phyloP scores from a whole-genome alignment of 2,797 vertebrate species.

The Amniataba percoides region DNA sequence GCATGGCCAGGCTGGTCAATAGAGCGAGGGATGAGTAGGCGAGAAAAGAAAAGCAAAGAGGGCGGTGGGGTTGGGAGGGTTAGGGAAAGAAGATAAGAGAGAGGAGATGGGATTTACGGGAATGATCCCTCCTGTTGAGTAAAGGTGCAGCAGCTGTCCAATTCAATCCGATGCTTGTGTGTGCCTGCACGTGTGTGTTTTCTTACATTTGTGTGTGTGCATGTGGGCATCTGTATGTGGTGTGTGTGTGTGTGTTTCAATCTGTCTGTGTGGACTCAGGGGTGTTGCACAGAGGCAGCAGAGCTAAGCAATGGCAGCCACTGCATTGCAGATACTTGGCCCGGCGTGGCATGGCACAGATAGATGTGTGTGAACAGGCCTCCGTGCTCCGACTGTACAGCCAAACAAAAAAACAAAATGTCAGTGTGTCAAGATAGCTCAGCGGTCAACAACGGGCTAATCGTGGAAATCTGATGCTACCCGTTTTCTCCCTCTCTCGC shows the following conservation, averaged over 20 bases:
- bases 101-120: conserved; percentile 40
- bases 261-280: conserved; percentile 31
- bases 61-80: not conserved
- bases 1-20: conserved; percentile 60
- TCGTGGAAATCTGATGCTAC: conserved; percentile 52
- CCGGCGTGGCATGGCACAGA: conserved; percentile 51
- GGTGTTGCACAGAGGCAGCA: conserved; percentile 52
- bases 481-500: not conserved
- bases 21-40: conserved; percentile 34
- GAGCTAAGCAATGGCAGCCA: conserved; percentile 58
- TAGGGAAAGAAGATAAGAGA: conserved; percentile 29
- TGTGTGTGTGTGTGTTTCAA: conserved; percentile 14
- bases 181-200: not conserved
- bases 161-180: not conserved
- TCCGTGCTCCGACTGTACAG: conserved; percentile 23
- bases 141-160: conserved; percentile 32
- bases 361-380: conserved; percentile 53
- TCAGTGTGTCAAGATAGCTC: conserved; percentile 55
- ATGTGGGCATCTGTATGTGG: conserved; percentile 5
- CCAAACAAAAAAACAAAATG: conserved; percentile 60
- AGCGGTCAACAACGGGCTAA: conserved; percentile 39
- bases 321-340: conserved; percentile 83
- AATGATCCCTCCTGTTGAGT: conserved; percentile 31
- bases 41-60: conserved; percentile 28
- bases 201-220: not conserved